These are phyloP conservation scores for Haliclystus octoradiatus DNA, from an alignment of 30 jellyfish, hydroid and myxozoan species.

Conservation along the genomic window DNA sequence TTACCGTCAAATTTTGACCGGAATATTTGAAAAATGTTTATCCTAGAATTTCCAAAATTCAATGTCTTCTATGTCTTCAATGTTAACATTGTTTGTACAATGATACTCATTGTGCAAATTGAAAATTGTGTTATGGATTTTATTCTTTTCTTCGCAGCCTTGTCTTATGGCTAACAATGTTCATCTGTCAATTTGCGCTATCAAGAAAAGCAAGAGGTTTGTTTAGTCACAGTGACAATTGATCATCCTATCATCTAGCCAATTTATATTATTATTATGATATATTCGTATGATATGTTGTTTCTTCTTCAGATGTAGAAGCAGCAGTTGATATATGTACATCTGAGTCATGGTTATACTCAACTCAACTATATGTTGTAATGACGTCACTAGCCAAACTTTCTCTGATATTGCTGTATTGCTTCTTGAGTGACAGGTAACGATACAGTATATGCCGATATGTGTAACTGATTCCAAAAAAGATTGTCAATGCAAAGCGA, in stretches of 20 bases:
- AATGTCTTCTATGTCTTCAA: no score
- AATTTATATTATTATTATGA: no score
- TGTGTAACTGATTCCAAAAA: no score
- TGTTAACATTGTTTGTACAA: no score
- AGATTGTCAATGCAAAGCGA: no score
- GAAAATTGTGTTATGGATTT: no score
- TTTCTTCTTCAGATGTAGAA: not conserved
- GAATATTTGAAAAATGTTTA: no score
- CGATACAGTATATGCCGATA: no score
- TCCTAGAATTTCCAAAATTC: no score
- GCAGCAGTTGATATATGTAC: not conserved
- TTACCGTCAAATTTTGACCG: no score
- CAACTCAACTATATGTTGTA: conserved; percentile 45
- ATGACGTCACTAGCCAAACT: conserved; percentile 73
- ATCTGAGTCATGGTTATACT: conserved; percentile 53
- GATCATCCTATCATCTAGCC: not conserved
- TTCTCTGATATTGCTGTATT: conserved; percentile 60
- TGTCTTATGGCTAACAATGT: not conserved
- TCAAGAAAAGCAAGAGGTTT: not conserved
- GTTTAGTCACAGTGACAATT: not conserved
- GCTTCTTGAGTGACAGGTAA: conserved; percentile 87
- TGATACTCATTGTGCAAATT: no score
- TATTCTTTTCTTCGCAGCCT: no score
- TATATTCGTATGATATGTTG: not conserved
- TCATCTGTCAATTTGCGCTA: not conserved